Evolutionary conservation across 2,888 invertebrate genomes (phyloP).

Genomic region (Zeuzera pyrina): DNA sequence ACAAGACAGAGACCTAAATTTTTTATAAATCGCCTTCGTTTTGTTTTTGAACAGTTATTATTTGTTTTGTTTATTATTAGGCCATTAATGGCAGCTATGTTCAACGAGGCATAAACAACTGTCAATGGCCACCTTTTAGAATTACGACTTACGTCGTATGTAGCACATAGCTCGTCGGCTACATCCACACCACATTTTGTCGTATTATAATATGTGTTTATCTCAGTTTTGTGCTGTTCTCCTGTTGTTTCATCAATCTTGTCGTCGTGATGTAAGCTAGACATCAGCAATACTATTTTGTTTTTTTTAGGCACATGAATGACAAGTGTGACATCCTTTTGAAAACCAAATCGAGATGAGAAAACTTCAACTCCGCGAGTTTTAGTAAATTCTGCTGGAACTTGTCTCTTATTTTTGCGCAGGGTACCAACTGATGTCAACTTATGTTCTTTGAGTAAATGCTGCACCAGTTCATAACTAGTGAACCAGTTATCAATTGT

Average conservation of each 20-base stretch:
- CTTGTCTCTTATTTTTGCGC: constrained; percentile 12
- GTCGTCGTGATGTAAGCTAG: constrained; percentile 23
- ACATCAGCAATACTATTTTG: constrained; percentile 24
- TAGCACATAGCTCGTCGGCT: constrained; percentile 18
- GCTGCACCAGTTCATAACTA: constrained; percentile 8
- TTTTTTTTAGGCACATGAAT: constrained; percentile 24
- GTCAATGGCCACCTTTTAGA: constrained; percentile 19
- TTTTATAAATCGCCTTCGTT: background rate
- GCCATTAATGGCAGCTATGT: constrained; percentile 5
- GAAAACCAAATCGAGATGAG: background rate
- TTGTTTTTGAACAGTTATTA: background rate
- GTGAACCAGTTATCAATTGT: constrained; percentile 15
- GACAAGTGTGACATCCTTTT: constrained; percentile 20
- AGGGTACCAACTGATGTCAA: constrained; percentile 7
- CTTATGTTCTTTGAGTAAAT: constrained; percentile 8
- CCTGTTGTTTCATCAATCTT: constrained; percentile 21
- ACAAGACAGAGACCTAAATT: background rate
- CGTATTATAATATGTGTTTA: constrained; percentile 22
- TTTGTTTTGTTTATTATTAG: background rate
- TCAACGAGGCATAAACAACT: constrained; percentile 16
- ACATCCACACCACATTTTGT: constrained; percentile 24
- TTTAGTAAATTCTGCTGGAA: constrained; percentile 5
- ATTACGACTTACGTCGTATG: constrained; percentile 17
- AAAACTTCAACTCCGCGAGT: background rate
- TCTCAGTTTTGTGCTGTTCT: constrained; percentile 20